Evolutionary conservation across 64 coral and sea anemone genomes (phyloP).

Genomic region (Hydrozoanthus tunicans): DNA sequence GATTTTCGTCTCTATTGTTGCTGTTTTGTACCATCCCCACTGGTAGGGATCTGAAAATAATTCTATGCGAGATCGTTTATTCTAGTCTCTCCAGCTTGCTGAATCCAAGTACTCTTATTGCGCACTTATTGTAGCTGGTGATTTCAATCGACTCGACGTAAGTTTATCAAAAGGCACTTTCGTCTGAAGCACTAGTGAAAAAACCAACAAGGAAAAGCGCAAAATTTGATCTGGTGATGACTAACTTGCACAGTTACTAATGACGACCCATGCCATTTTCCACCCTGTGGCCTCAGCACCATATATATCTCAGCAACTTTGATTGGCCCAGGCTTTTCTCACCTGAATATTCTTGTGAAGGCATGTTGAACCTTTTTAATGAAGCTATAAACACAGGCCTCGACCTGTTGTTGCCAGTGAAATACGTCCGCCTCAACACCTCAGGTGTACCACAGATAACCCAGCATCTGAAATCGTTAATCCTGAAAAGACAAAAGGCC

Average conservation of each 20-base stretch:
- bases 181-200: background rate
- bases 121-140: constrained; percentile 22
- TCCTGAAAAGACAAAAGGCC: too few species aligned
- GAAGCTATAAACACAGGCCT: background rate
- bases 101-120: constrained; percentile 49
- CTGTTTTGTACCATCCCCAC: constrained; percentile 68
- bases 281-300: background rate
- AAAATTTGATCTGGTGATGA: constrained; percentile 9
- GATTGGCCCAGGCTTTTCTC: background rate
- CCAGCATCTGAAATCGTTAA: too few species aligned
- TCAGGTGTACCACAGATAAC: too few species aligned
- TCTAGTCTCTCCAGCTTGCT: constrained; percentile 46
- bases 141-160: constrained; percentile 25
- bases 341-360: background rate
- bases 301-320: background rate
- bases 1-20: constrained; percentile 55
- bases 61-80: constrained; percentile 57
- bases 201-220: constrained; percentile 7
- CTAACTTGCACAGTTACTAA: background rate
- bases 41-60: constrained; percentile 47
- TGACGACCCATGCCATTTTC: constrained; percentile 1
- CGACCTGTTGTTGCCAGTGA: background rate
- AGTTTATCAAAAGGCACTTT: background rate
- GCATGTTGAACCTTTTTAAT: background rate
- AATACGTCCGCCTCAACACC: too few species aligned